Percentiles rank a stretch among this genome's conserved stretches.
These are phyloP conservation scores for Pipa parva DNA, from an alignment of 2,113 vertebrate genomes.

Conservation along the genomic window DNA sequence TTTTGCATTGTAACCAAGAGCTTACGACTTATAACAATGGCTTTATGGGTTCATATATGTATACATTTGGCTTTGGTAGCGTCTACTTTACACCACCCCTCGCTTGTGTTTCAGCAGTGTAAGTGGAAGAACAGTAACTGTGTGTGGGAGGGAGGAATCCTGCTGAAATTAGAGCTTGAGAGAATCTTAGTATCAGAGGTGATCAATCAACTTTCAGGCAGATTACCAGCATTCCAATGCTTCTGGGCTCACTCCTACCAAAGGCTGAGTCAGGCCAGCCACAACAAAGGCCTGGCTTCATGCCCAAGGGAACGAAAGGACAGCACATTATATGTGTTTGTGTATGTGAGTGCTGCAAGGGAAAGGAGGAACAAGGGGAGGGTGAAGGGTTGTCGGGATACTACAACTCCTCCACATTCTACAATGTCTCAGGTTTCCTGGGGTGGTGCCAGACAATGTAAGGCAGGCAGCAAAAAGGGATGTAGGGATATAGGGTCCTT, in stretches of 20 bases:
- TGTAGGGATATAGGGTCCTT: not conserved
- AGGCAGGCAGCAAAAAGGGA: not conserved
- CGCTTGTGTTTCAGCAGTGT: not conserved
- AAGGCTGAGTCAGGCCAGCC: conserved; percentile 29
- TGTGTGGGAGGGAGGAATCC: conserved; percentile 30
- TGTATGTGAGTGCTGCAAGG: not conserved
- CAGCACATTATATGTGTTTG: conserved; percentile 1
- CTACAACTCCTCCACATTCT: not conserved
- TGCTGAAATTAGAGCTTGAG: conserved; percentile 33
- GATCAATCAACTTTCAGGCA: conserved; percentile 10
- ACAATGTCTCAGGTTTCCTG: not conserved
- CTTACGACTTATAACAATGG: too few relatives aligned
- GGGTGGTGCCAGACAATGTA: not conserved
- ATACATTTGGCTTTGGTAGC: too few relatives aligned
- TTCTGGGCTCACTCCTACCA: conserved; percentile 22
- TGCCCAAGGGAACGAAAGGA: conserved; percentile 10
- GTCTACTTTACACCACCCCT: conserved; percentile 17
- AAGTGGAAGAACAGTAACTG: conserved; percentile 45
- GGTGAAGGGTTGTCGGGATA: not conserved
- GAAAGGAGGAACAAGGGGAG: not conserved
- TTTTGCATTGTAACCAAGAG: too few relatives aligned
- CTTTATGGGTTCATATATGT: too few relatives aligned
- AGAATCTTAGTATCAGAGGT: conserved; percentile 24
- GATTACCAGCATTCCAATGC: conserved; percentile 31
- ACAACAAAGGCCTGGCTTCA: conserved; percentile 38